A percentile compares a stretch with the other conserved stretches of the same genome.
Evolutionary conservation across 2,113 vertebrate genomes (phyloP).

Genomic region (Phylloscopus whistleri): DNA sequence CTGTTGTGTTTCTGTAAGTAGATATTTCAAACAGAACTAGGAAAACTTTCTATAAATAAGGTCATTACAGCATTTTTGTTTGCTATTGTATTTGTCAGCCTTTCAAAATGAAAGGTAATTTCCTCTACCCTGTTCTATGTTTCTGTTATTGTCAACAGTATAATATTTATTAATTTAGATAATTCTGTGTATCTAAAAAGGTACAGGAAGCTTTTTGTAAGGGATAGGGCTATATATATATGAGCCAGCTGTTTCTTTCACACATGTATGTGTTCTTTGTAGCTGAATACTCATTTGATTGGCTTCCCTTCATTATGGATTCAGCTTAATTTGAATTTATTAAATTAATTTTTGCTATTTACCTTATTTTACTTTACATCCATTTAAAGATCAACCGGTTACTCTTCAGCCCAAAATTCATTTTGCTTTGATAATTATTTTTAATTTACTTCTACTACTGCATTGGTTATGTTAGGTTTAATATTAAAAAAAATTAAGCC

Average conservation of each 20-base stretch:
- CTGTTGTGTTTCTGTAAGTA: not conserved
- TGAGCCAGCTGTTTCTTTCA: not conserved
- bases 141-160: not conserved
- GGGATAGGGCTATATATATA: not conserved
- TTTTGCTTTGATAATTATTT: constrained; percentile 9
- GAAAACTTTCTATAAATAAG: not conserved
- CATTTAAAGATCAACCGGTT: not conserved
- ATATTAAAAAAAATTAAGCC: not conserved
- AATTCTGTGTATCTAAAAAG: not conserved
- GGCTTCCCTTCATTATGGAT: not conserved
- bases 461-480: not conserved
- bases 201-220: not conserved
- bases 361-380: not conserved
- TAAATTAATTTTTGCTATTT: not conserved
- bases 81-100: not conserved
- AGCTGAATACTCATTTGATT: not conserved
- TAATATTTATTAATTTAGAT: not conserved
- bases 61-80: not conserved
- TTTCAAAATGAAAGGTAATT: not conserved
- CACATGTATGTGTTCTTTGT: not conserved
- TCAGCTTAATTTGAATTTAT: not conserved
- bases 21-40: not conserved
- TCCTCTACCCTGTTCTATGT: not conserved
- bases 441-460: not conserved
- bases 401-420: not conserved